Evolutionary conservation across 2,888 invertebrate genomes (phyloP).

Genomic region (Exocentrus adspersus): DNA sequence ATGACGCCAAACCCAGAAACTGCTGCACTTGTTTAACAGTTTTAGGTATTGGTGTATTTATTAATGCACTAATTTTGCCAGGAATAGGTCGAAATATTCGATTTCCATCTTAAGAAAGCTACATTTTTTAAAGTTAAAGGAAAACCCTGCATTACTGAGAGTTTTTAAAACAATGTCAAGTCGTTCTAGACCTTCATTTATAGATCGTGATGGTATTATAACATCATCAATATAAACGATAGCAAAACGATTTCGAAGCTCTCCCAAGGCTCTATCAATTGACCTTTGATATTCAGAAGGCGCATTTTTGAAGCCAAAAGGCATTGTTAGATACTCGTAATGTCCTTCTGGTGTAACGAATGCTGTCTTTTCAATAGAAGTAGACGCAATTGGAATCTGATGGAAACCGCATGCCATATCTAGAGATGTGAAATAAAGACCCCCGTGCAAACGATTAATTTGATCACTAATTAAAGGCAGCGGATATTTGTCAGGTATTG

Average conservation of each 20-base stretch:
- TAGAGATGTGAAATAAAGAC: not conserved
- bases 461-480: too few species aligned
- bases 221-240: not conserved
- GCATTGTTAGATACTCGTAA: not conserved
- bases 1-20: not conserved
- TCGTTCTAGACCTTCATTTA: too few species aligned
- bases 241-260: not conserved
- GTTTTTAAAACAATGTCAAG: not conserved
- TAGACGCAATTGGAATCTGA: not conserved
- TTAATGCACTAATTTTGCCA: not conserved
- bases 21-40: not conserved
- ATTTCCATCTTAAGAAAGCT: not conserved
- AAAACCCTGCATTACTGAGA: not conserved
- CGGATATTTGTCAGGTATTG: too few species aligned
- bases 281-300: not conserved
- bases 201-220: too few species aligned
- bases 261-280: not conserved
- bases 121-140: not conserved
- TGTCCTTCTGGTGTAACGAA: not conserved
- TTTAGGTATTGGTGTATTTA: not conserved
- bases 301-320: not conserved
- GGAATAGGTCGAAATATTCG: not conserved
- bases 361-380: not conserved
- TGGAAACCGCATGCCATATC: not conserved
- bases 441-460: too few species aligned